Percentiles rank a stretch among this genome's conserved stretches.
Conservation (phyloP, 2,888 invertebrate species). For the Heliconius charithonia region DNA sequence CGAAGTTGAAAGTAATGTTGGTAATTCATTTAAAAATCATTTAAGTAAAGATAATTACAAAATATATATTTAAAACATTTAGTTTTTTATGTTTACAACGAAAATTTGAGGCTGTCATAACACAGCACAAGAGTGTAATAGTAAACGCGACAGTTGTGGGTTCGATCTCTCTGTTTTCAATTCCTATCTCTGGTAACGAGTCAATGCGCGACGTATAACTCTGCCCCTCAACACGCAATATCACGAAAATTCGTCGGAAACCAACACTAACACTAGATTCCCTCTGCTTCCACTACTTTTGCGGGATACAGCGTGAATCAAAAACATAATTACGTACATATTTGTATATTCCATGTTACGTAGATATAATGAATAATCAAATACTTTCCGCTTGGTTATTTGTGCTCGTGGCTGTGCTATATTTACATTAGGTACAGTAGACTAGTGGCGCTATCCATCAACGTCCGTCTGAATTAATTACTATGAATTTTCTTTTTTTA, state of each 20-base stretch:
- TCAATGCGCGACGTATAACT: too few species aligned
- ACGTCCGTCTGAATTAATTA: conserved; percentile 64
- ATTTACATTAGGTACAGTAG: conserved; percentile 47
- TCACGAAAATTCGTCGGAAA: background rate
- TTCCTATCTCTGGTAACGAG: too few species aligned
- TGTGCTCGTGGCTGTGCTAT: conserved; percentile 47
- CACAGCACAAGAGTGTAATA: too few species aligned
- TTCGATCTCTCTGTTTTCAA: too few species aligned
- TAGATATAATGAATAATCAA: conserved; percentile 41
- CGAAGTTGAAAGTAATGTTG: background rate
- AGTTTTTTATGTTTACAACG: too few species aligned
- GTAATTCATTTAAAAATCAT: background rate
- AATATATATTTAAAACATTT: background rate
- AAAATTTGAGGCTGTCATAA: too few species aligned
- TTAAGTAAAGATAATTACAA: background rate
- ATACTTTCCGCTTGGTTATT: conserved; percentile 35
- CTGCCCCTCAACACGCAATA: too few species aligned
- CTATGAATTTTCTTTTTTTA: conserved; percentile 53
- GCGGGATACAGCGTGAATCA: background rate
- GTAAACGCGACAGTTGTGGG: too few species aligned
- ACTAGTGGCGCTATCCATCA: conserved; percentile 65
- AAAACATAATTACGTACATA: background rate
- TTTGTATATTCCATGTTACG: background rate
- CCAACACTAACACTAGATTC: background rate
- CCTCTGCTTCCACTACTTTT: too few species aligned